Conservation (phyloP, 2,797 vertebrate species). For the Xenopus petersii region DNA sequence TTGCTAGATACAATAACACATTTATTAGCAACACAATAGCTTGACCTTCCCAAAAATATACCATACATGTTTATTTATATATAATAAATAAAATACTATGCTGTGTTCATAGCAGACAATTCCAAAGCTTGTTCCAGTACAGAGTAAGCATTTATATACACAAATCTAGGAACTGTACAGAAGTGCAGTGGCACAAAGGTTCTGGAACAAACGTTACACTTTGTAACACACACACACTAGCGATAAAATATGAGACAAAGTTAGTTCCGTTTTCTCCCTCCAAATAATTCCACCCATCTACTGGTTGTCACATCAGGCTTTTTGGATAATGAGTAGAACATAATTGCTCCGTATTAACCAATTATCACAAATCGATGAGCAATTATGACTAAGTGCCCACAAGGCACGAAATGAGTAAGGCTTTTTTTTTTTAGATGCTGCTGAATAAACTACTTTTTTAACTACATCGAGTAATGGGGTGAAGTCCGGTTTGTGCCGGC, state of each 20-base stretch:
- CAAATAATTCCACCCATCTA: background rate
- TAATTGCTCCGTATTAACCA: too few relatives aligned
- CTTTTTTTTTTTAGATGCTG: too few relatives aligned
- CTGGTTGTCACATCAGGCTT: too few relatives aligned
- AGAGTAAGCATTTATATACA: background rate
- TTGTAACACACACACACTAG: background rate
- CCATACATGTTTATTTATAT: slow-evolving; percentile 17
- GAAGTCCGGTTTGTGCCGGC: too few relatives aligned
- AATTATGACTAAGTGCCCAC: too few relatives aligned
- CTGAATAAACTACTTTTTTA: too few relatives aligned
- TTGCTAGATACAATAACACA: too few relatives aligned
- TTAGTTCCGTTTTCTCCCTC: background rate
- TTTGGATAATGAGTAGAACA: too few relatives aligned
- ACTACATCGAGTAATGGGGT: too few relatives aligned
- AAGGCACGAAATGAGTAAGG: too few relatives aligned
- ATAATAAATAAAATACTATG: slow-evolving; percentile 42
- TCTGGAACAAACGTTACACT: background rate
- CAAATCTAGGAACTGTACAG: background rate
- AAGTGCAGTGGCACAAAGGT: background rate
- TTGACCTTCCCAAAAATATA: background rate
- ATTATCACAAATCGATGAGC: too few relatives aligned
- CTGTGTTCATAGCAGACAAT: background rate
- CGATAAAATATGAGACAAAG: background rate
- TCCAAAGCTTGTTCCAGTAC: background rate
- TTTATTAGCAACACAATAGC: too few relatives aligned